Evolutionary conservation across 2,888 invertebrate species (phyloP).

Genomic region (Acholoe squamosa): DNA sequence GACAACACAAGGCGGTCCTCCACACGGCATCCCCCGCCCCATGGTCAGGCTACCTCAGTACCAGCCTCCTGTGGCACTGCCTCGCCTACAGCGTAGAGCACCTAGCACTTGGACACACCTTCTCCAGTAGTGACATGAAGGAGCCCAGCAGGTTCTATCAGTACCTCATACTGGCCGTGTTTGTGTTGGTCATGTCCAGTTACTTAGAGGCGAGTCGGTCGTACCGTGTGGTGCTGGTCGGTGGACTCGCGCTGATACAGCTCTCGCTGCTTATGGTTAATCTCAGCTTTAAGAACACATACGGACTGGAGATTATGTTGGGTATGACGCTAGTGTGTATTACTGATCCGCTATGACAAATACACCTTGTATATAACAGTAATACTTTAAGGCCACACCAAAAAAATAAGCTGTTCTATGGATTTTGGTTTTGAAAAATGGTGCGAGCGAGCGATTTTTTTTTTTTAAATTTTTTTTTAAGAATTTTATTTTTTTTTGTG

Average conservation of each 20-base stretch:
- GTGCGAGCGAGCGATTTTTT: no score
- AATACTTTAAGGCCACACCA: no score
- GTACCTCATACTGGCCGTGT: neutral
- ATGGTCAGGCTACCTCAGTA: neutral
- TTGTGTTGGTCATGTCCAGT: neutral
- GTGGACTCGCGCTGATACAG: neutral
- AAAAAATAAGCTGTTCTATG: no score
- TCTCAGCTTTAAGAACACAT: neutral
- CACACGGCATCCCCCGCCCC: neutral
- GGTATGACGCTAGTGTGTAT: conserved; percentile 14
- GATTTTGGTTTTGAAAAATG: no score
- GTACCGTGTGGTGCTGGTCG: neutral
- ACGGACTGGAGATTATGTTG: neutral
- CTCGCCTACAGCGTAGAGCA: conserved; percentile 29
- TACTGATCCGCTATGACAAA: conserved; percentile 28
- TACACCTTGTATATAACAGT: no score
- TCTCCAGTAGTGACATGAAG: neutral
- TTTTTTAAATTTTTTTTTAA: no score
- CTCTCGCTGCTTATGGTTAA: neutral
- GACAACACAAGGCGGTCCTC: neutral
- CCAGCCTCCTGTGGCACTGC: conserved; percentile 21
- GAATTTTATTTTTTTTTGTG: no score
- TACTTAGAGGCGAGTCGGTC: conserved; percentile 1
- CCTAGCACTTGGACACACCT: neutral
- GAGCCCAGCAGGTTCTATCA: neutral